Evolutionary conservation across 2,113 vertebrate genomes (phyloP), one percentile per base, ranked within the genome.

Genomic region (Cheilinus undulatus): DNA sequence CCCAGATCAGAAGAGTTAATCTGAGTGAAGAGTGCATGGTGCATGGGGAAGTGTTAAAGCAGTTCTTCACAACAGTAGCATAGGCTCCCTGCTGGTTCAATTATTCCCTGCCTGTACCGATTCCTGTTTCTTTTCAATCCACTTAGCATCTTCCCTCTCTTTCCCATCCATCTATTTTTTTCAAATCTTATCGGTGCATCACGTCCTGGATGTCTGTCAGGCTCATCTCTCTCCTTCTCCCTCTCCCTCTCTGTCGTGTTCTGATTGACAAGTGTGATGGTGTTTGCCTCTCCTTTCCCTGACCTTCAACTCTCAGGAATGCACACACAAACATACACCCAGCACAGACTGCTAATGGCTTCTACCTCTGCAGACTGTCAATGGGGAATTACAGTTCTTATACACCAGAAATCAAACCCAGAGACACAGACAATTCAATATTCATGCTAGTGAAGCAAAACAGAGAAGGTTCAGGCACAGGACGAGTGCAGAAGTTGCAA

Each of bases 281-380:
- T 73, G 81, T 78, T 87, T 78, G 74, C 80, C 60, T 90, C 64
- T 88, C 88, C 79, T 83, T 83, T 75, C 50, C 78, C 80, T 86
- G 87, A 90, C 90, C 90, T 91, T 91, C 86, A 91, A 85, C 84
- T 91, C 78, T 60, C 40, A 20, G 59, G 38, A 80, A 73, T 1
- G 27, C 51, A 58, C 62, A 28, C 78, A 50, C 72, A 72, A 71
- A 84, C 32, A 72, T 45, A 69, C 56, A 61, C 48, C 17, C 40
- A 1, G 52, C 40, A 43, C 78, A 70, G 88, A 86, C 80, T 89
- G 70, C 82, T 89, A 86, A 90, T 89, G 85, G 80, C 67, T 78
- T 72, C 42, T 86, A 78, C 73, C 68, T 74, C 69, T 77, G 64
- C 56, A 66, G 65, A 46, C 56, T 50, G 70, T 74, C 84, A 32